Percentiles rank a stretch among this genome's conserved stretches.
Evolutionary conservation across 2,113 vertebrate species (phyloP).

Genomic region (Corapipo altera): DNA sequence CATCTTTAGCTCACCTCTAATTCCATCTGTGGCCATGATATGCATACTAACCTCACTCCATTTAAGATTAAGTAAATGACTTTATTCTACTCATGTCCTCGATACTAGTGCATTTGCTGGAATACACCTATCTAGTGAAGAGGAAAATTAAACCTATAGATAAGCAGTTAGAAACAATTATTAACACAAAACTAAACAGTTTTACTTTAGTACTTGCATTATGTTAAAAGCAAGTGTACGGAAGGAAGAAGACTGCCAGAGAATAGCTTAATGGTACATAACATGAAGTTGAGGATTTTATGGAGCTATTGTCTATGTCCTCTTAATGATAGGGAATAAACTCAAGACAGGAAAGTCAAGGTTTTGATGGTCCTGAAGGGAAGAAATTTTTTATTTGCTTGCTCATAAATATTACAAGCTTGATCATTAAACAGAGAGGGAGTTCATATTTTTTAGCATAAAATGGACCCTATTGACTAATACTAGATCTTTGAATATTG

Average conservation of each 20-base stretch:
- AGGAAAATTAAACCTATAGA: background rate
- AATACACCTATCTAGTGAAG: background rate
- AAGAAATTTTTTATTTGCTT: background rate
- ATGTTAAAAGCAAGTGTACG: accelerated
- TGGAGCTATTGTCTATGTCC: background rate
- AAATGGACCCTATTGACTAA: background rate
- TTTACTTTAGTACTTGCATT: background rate
- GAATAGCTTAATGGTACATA: background rate
- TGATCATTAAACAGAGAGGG: background rate
- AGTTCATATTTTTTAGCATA: background rate
- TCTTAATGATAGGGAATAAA: background rate
- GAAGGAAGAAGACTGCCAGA: background rate
- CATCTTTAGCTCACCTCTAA: background rate
- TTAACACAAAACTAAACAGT: background rate
- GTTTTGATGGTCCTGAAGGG: background rate
- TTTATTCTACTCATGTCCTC: background rate
- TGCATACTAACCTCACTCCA: background rate
- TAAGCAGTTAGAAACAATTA: background rate
- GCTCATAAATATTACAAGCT: background rate
- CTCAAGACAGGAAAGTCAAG: background rate
- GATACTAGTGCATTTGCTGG: background rate
- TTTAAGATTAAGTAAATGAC: background rate
- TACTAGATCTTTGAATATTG: accelerated
- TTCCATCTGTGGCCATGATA: background rate
- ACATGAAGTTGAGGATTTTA: background rate